Evolutionary conservation across 2,113 vertebrate genomes (phyloP).

Genomic region (Arizona elegans): DNA sequence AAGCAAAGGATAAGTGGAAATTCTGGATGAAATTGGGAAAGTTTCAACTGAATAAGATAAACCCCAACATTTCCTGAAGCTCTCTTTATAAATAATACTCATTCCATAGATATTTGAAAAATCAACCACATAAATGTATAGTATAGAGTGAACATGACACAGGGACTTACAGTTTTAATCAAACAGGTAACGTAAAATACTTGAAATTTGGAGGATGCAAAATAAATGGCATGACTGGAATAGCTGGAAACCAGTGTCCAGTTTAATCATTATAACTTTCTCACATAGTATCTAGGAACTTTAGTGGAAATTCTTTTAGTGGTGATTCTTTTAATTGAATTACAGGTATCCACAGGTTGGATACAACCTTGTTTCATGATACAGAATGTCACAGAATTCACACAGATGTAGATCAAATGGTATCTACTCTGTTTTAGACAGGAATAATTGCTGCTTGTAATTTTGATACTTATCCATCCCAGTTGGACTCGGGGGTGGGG

Average conservation of each 20-base stretch:
- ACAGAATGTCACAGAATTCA: not conserved
- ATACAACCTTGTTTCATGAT: no score
- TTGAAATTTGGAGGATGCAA: not conserved
- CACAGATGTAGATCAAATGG: not conserved
- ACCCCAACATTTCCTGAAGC: not conserved
- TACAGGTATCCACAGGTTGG: not conserved
- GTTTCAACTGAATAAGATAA: not conserved
- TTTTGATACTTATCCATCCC: not conserved
- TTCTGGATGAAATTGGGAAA: not conserved
- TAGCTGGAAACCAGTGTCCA: not conserved
- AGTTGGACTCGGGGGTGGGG: fast-evolving
- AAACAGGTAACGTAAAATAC: not conserved
- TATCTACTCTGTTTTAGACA: not conserved
- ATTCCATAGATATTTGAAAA: not conserved
- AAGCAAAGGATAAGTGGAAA: not conserved
- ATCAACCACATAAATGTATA: not conserved
- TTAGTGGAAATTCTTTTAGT: not conserved
- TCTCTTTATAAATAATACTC: not conserved
- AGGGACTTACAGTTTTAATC: not conserved
- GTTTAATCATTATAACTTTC: not conserved
- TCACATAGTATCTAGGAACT: not conserved
- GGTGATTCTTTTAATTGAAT: not conserved
- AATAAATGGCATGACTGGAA: not conserved
- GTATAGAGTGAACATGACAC: not conserved
- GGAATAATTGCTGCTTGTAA: not conserved